Evolutionary conservation across 2,113 vertebrate genomes (phyloP), one percentile per base, ranked within the genome.

Genomic region (Amia ocellicauda): DNA sequence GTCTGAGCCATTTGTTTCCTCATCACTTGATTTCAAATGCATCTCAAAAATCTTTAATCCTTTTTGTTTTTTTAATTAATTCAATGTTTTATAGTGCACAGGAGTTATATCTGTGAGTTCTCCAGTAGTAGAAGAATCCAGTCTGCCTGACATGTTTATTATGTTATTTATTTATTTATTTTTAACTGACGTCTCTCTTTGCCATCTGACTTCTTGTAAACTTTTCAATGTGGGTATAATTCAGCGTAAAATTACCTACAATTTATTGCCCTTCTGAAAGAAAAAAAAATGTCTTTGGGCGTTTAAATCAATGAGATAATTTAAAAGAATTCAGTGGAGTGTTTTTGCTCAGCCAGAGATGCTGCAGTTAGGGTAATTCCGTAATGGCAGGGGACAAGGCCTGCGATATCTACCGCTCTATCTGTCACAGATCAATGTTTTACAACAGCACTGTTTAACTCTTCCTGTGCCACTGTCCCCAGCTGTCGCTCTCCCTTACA

Each of bases 161-260:
- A n/a, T n/a, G n/a, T n/a, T n/a, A n/a, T n/a, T n/a, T n/a, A n/a
- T n/a, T n/a, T n/a, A n/a, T n/a, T 47, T 47, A 5, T 47, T 47
- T 47, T 88, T 88, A 84, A 76, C 86, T 88, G 87, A 90, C 85
- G 87, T 88, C 87, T 86, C 84, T 68, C 85, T 88, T 86, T 5
- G 45, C 45, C 87, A 91, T 84, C 86, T 79, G 78, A 83, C 83
- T 91, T 85, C 88, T 88, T 88, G 89, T 93, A 92, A 94, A 94
- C 91, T 96, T 94, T 94, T 91, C 87, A 85, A 88, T 90, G 90
- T 92, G 92, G 86, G 92, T 95, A 91, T 93, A 94, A 95, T 95
- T 95, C 91, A 68, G 85, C 91, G 88, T 93, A 93, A 96, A 96
- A 94, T 88, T 87, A 88, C 91, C 87, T 87, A 51, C 91, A 88